A percentile compares a stretch with the other conserved stretches of the same genome.
Conservation (phyloP, 2,888 invertebrate species). For the Trissolcus brochymenae region DNA sequence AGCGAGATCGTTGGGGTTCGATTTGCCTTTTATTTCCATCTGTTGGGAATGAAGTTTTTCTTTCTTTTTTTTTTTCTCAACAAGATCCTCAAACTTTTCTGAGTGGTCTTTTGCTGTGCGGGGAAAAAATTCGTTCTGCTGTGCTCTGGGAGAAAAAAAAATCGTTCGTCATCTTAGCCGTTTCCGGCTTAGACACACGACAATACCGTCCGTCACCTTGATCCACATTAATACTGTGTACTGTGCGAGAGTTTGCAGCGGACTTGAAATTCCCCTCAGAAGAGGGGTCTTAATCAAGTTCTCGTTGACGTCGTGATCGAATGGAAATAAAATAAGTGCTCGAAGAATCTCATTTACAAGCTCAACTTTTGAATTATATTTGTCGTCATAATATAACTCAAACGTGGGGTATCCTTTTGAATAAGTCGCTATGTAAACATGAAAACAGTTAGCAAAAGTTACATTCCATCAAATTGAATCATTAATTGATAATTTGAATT, state of each 20-base stretch:
- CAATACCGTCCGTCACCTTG: constrained; percentile 15
- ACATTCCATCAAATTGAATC: too few relatives aligned
- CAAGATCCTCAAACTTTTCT: constrained; percentile 15
- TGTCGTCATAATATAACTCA: constrained; percentile 13
- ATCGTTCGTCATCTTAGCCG: constrained; percentile 25
- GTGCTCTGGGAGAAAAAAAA: constrained; percentile 19
- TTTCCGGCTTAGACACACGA: constrained; percentile 36
- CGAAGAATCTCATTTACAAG: constrained; percentile 28
- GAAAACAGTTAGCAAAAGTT: not conserved
- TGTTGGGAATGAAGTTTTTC: constrained; percentile 23
- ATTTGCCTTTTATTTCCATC: constrained; percentile 26
- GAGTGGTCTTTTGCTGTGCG: constrained; percentile 30
- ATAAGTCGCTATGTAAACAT: not conserved
- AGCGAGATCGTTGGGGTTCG: constrained; percentile 7
- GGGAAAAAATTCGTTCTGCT: too few relatives aligned
- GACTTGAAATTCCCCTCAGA: constrained; percentile 18
- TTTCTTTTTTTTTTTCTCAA: too few relatives aligned
- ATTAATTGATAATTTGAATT: too few relatives aligned
- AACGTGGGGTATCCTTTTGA: constrained; percentile 2
- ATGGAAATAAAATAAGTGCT: constrained; percentile 31
- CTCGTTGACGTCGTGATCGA: constrained; percentile 30
- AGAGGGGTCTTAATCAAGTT: constrained; percentile 32
- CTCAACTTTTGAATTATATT: constrained; percentile 38
- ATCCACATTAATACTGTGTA: constrained; percentile 18
- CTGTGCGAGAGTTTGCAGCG: constrained; percentile 2